Evolutionary conservation across 2,888 invertebrate genomes (phyloP).

Genomic region (Drosophila koepferae): DNA sequence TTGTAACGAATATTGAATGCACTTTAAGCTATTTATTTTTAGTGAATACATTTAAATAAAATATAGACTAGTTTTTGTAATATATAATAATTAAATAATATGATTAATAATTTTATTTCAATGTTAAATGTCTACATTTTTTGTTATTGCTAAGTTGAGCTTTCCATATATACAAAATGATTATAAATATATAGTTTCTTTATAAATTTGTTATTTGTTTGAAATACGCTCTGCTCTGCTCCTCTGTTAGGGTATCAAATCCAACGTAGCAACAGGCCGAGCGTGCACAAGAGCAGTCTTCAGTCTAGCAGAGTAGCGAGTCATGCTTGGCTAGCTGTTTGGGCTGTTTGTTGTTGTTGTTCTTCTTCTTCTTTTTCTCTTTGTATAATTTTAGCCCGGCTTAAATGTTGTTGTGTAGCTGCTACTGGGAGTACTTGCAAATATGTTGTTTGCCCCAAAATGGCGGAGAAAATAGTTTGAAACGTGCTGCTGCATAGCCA

Average conservation of each 20-base stretch:
- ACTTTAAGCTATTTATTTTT: not conserved
- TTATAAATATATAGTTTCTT: not conserved
- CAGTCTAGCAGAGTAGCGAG: conserved; percentile 16
- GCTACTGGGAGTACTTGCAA: conserved; percentile 40
- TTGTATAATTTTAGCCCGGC: conserved; percentile 53
- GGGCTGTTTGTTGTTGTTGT: conserved; percentile 18
- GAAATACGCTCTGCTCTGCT: not conserved
- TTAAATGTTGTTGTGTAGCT: conserved; percentile 19
- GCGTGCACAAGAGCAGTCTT: conserved; percentile 66
- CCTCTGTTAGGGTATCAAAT: conserved; percentile 20
- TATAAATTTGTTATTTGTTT: not conserved
- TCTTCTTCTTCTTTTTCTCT: conserved; percentile 17
- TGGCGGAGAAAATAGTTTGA: conserved; percentile 55
- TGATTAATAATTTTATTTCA: too few relatives aligned
- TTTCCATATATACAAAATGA: not conserved
- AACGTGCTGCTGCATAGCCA: conserved; percentile 70
- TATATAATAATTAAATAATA: too few relatives aligned
- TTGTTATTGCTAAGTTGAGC: too few relatives aligned
- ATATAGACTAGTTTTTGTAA: not conserved
- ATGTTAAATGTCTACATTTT: too few relatives aligned
- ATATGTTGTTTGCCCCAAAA: conserved; percentile 50
- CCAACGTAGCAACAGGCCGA: conserved; percentile 24
- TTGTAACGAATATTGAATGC: not conserved
- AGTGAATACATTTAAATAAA: too few relatives aligned
- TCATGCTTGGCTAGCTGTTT: conserved; percentile 33